These are phyloP conservation scores for Lethrus apterus DNA, from an alignment of 1,140 invertebrate genomes.

Conservation along the genomic window DNA sequence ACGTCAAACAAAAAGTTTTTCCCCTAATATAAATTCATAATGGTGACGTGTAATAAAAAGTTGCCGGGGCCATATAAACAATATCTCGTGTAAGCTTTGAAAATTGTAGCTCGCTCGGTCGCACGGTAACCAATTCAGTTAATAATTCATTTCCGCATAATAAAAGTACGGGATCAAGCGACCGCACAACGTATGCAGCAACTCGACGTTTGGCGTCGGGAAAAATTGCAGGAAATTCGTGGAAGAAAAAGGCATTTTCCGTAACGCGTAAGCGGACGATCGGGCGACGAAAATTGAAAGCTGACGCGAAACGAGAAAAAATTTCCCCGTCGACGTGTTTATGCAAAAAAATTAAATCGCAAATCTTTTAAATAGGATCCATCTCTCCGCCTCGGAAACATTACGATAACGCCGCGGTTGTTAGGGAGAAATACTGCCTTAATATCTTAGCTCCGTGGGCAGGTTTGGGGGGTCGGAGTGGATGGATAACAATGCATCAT, in stretches of 20 bases:
- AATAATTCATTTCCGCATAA: too few relatives aligned
- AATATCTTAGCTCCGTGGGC: conserved; percentile 30
- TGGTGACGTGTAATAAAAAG: too few relatives aligned
- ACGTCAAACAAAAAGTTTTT: too few relatives aligned
- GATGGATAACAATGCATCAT: conserved; percentile 37
- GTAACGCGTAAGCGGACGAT: conserved; percentile 4
- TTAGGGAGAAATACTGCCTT: conserved; percentile 34
- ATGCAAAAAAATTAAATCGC: conserved; percentile 28
- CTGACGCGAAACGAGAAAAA: conserved; percentile 20
- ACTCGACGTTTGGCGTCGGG: neutral
- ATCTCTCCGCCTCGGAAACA: conserved; percentile 21
- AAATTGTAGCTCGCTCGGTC: too few relatives aligned
- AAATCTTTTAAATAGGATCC: conserved; percentile 28
- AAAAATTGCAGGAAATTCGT: neutral
- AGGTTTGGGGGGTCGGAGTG: too few relatives aligned
- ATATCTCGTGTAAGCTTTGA: too few relatives aligned
- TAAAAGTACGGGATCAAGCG: too few relatives aligned
- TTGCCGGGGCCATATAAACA: too few relatives aligned
- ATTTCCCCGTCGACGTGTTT: conserved; percentile 18
- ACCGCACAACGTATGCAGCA: too few relatives aligned
- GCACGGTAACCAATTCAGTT: too few relatives aligned
- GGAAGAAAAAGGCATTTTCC: neutral
- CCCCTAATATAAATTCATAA: too few relatives aligned
- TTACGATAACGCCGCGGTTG: conserved; percentile 33
- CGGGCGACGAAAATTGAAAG: conserved; percentile 19